Base-by-base conservation (phyloP, 2,888 invertebrate species). In the Neelides folsomi region DNA sequence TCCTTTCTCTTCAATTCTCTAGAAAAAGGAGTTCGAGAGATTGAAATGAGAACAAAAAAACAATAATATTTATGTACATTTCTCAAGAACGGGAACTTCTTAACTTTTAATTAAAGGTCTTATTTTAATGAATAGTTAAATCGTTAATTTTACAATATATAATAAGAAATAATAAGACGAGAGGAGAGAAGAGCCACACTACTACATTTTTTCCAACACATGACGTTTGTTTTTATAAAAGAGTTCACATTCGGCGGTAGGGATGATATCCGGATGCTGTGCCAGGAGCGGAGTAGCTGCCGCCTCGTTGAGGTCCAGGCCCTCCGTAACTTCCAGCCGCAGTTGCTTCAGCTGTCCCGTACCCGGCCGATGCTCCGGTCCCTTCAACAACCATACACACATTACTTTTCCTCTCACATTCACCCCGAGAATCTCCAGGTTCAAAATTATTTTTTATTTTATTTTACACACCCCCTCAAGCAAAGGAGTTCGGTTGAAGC, bases 291-390 rank as follows among this genome's bases (percentile, higher is more conserved):
- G 64, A 64, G 66, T 69, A 69, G 65, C 65, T 67, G 66, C 72
- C 72, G 57, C 72, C 72, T 56, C 75, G 69, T 67, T 73, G 73
- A 52, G 74, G 75, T 67, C 75, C 75, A 51, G 72, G 73, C 44
- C 68, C 68, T 42, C 66, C 64, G 60, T 67, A 65, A 63, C 63
- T 65, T 57, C 61, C 62, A 51, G 61, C 63, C 13, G 57, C 57
- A 50, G 55, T 58, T 44, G 59, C 55, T 49, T 58, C 66, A 41
- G 62, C 59, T 54, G 60, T 59, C 47, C 63, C 65, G 52, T 67
- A 66, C 52, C 64, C 65, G 49, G 66, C 60, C 52, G 66, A 58
- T 51, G 60, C 66, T 62, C 62, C 61, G 46, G 61, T 57, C 46
- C 57, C 60, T 58, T 56, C 49, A 49, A 52, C 36, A 43, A 19